Evolutionary conservation across 2,888 invertebrate species (phyloP), one percentile per base, ranked within the genome.

Genomic region (Patella pellucida): DNA sequence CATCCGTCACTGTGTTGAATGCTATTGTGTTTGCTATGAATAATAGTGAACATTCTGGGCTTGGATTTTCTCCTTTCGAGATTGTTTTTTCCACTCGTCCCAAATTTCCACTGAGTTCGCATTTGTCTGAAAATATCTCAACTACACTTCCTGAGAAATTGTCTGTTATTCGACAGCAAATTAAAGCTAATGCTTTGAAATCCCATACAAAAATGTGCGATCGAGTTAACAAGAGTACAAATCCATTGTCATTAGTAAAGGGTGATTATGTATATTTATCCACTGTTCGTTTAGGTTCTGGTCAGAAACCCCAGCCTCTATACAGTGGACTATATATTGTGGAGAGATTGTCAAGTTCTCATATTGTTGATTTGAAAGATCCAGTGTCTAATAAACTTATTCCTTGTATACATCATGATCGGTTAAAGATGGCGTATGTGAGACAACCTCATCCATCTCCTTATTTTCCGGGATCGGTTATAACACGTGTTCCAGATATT

Each of bases 11-110:
- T n/a, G n/a, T n/a, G n/a, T n/a, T n/a, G n/a, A 76, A 74, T 68
- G 72, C 71, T 15, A 56, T 78, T 27, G 54, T 71, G 27, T 78
- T 76, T 72, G 52, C 76, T 2, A 78, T 80, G 51, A 78, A 80
- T 52, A 51, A 68, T n/a, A 69, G 76, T 52, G 76, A 76, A 5
- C 68, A 72, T 31, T 52, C 68, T 12, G 68, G 52, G 14, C 56
- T 62, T 19, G 68, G 67, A 9, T 76, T 73, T 69, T 76, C 76
- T 4, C 78, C 78, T 9, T 74, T 72, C 74, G 78, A 73, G 52
- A 69, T 76, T 12, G 19, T 76, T 19, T 74, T 68, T 72, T 71
- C 69, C 2, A 14, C n/a, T 41, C n/a, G 78, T 52, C 76, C 76
- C 7, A 71, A 67, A 52, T 78, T 78, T 54, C 74, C 74, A 50